phyloP scores from a whole-genome alignment of 1,140 invertebrate genomes.

The Hetaerina americana region DNA sequence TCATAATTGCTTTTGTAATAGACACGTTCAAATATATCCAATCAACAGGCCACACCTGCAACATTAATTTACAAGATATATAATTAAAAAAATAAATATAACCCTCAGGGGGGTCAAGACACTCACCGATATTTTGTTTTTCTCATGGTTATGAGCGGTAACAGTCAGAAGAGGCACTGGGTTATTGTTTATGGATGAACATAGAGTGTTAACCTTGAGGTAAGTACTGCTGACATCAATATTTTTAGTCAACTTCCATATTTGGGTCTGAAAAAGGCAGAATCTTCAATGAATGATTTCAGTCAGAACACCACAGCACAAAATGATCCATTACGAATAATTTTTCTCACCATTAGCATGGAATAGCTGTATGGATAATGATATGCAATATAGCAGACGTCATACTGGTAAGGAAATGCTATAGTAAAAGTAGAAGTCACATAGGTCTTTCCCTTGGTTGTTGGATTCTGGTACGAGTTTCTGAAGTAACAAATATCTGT shows the following conservation, averaged over 20 bases:
- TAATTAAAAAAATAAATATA: too few relatives aligned
- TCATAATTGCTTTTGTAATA: too few relatives aligned
- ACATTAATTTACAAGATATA: too few relatives aligned
- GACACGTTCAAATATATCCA: too few relatives aligned
- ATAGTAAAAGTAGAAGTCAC: slow-evolving; percentile 72
- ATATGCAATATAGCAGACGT: slow-evolving; percentile 81
- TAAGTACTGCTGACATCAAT: slow-evolving; percentile 29
- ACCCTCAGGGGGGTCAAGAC: too few relatives aligned
- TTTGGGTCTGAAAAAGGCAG: slow-evolving; percentile 38
- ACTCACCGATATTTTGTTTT: slow-evolving; percentile 41
- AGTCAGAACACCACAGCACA: too few relatives aligned
- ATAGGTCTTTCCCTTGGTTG: slow-evolving; percentile 41
- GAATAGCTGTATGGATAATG: slow-evolving; percentile 85
- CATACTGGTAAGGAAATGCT: slow-evolving; percentile 60
- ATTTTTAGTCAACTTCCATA: slow-evolving; percentile 43
- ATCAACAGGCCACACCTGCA: too few relatives aligned
- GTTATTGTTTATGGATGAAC: slow-evolving; percentile 60
- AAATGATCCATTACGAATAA: slow-evolving; percentile 6
- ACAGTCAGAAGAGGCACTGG: slow-evolving; percentile 67
- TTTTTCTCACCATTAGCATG: slow-evolving; percentile 46
- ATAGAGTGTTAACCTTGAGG: slow-evolving; percentile 51
- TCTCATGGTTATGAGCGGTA: slow-evolving; percentile 45
- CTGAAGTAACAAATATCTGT: slow-evolving; percentile 71
- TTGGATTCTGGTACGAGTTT: slow-evolving; percentile 45
- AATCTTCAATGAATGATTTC: too few relatives aligned